Evolutionary conservation across 2,888 invertebrate genomes (phyloP).

Genomic region (Watsonalla cultraria): DNA sequence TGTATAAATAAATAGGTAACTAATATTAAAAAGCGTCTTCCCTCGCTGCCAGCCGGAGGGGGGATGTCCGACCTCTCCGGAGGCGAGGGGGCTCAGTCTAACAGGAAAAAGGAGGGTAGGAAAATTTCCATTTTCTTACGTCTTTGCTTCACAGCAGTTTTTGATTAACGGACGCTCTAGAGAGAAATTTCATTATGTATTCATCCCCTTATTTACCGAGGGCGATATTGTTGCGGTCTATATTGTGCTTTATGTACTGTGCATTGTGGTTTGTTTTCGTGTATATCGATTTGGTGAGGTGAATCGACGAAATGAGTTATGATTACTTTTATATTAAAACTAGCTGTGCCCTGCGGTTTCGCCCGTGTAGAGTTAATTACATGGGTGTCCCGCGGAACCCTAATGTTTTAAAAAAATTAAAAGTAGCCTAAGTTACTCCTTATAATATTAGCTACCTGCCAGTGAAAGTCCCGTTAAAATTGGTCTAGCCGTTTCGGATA

Average conservation of each 20-base stretch:
- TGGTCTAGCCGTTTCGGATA: too few relatives aligned
- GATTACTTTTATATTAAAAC: too few relatives aligned
- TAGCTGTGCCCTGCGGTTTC: too few relatives aligned
- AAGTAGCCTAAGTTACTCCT: too few relatives aligned
- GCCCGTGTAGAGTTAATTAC: too few relatives aligned
- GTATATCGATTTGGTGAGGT: background rate
- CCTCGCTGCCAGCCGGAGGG: constrained; percentile 25
- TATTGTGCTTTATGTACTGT: constrained; percentile 4
- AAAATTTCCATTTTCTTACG: constrained; percentile 79
- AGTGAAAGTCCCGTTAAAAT: too few relatives aligned
- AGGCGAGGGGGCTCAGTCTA: constrained; percentile 48
- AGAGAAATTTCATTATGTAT: constrained; percentile 74
- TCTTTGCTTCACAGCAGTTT: constrained; percentile 76
- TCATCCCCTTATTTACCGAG: constrained; percentile 65
- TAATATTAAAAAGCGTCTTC: constrained; percentile 27
- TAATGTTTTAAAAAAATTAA: too few relatives aligned
- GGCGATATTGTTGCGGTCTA: constrained; percentile 43
- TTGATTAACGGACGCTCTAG: constrained; percentile 75
- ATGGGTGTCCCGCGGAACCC: too few relatives aligned
- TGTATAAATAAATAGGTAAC: too few relatives aligned
- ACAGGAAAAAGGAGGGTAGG: constrained; percentile 79
- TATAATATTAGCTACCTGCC: too few relatives aligned
- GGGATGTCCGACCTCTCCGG: constrained; percentile 53
- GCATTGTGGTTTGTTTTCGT: constrained; percentile 5
- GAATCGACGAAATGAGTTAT: too few relatives aligned